phyloP scores from a whole-genome alignment of 2,113 vertebrate species.

The Odocoileus hemionus region DNA sequence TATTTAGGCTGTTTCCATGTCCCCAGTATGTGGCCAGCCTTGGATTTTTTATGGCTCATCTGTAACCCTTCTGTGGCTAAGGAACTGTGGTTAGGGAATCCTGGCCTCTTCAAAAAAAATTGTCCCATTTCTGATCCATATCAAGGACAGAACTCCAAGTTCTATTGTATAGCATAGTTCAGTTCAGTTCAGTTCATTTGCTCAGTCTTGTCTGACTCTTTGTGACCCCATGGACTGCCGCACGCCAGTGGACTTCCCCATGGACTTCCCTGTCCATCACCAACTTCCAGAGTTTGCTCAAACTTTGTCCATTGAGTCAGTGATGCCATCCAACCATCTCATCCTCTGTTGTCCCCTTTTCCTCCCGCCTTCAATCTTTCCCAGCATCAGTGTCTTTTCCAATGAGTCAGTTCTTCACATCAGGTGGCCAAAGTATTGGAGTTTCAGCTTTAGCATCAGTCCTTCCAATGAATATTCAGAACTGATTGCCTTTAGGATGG shows the following conservation, averaged over 20 bases:
- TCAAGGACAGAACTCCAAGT: too few relatives aligned
- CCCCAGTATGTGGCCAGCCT: background rate
- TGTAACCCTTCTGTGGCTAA: background rate
- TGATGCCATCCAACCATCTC: background rate
- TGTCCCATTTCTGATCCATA: too few relatives aligned
- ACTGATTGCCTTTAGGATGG: background rate
- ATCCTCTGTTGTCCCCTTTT: background rate
- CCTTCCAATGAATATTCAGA: background rate
- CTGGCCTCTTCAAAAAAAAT: background rate
- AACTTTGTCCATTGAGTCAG: background rate
- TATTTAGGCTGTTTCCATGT: background rate
- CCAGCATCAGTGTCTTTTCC: background rate
- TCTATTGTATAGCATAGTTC: accelerated
- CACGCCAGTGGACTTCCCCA: too few relatives aligned
- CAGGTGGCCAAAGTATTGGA: background rate
- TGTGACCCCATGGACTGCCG: background rate
- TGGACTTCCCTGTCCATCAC: background rate
- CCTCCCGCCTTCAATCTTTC: background rate
- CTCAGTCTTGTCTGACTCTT: background rate
- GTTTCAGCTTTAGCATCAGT: background rate
- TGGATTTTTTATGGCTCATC: background rate
- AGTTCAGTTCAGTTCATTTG: background rate
- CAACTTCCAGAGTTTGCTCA: background rate
- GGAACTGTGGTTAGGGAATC: background rate
- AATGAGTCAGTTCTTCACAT: background rate